Evolutionary conservation across 2,113 vertebrate genomes (phyloP), one percentile per base, ranked within the genome.

Genomic region (Condylura cristata): DNA sequence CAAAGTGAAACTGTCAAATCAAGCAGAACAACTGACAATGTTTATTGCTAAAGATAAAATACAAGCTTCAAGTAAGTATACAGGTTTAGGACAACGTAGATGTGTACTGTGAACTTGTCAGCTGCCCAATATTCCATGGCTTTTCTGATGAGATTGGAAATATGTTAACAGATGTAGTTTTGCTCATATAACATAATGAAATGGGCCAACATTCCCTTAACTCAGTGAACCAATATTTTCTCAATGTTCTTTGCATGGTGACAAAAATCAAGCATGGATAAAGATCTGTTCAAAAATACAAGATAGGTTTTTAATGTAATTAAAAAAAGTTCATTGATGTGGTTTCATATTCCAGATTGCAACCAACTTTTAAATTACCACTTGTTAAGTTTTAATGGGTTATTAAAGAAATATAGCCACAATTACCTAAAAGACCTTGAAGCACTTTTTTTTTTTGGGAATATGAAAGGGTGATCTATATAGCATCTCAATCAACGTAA

Each of bases 21-120:
- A 68, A 75, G 66, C 56, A 83, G 93, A 93, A 84, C 34, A 76
- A 91, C 14, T 28, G 58, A 65, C 32, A 70, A 18, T 65, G 84
- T 76, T 91, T 82, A 80, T 72, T 68, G n/a, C 44, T 88, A 70
- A 72, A 81, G 86, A 88, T 63, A 92, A 88, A 81, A 90, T 71
- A 20, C n/a, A 63, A 20, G 24, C 89, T 74, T 91, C 41, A 85
- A 87, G 53, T 61, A 93, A 92, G 3, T 71, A 84, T 53, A 18
- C 92, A 65, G 71, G 86, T 80, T 70, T 65, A 76, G 75, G 48
- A 85, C 12, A 79, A 41, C 14, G 8, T 91, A 28, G 9, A 39
- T 82, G 76, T 32, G 51, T 44, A 70, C 7, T 56, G 18, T 86
- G 20, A 94, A 86, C 22, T 2, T 86, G 44, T 93, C 0, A 65